Conservation (phyloP, 2,888 invertebrate species). For the Leptopterna dolabrata region DNA sequence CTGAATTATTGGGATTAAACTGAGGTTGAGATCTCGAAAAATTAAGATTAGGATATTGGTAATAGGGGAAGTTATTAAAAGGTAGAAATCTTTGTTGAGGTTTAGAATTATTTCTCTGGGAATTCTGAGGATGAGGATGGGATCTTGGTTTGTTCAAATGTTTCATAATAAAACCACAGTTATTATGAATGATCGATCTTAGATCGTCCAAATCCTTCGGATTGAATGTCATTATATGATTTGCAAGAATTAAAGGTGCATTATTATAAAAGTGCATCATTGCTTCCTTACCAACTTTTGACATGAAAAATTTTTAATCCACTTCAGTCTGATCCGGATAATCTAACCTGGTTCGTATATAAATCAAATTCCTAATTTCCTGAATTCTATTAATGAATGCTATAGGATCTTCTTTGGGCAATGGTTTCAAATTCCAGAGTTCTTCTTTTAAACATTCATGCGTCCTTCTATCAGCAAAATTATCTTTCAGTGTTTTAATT, state of each 20-base stretch:
- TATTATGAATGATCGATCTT: too few relatives aligned
- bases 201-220: neutral
- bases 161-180: too few relatives aligned
- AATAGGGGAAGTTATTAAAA: too few relatives aligned
- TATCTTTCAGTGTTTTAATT: neutral
- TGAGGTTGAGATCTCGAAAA: too few relatives aligned
- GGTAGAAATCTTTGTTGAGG: too few relatives aligned
- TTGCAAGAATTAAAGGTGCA: neutral
- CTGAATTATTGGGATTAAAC: too few relatives aligned
- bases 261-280: neutral
- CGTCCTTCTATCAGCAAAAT: neutral
- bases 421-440: neutral
- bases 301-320: neutral
- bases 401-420: neutral
- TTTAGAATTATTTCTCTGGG: too few relatives aligned
- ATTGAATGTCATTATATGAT: constrained; percentile 11
- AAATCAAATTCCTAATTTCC: too few relatives aligned
- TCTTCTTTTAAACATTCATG: neutral
- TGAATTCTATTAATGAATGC: neutral
- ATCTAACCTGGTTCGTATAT: neutral
- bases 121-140: too few relatives aligned
- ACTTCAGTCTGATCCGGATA: neutral
- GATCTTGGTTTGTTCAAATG: too few relatives aligned
- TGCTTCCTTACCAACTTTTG: neutral
- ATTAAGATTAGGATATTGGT: too few relatives aligned